Conservation (phyloP, 2,797 vertebrate genomes). For the Cuculus canorus region DNA sequence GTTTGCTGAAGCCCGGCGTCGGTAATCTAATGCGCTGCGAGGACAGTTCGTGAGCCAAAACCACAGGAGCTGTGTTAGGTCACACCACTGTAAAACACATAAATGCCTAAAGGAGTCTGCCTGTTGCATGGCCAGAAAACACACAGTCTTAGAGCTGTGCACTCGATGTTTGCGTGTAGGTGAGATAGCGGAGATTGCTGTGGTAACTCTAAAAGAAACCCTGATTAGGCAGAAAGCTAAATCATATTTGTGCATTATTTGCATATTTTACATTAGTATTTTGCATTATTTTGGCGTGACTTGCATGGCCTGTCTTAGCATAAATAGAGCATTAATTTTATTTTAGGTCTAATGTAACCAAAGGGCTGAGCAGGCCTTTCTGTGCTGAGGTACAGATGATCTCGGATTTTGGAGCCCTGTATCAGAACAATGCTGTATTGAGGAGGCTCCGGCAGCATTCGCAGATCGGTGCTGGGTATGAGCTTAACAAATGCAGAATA, state of each 20-base stretch:
- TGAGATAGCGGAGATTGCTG: not conserved
- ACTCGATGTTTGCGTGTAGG: rapidly evolving
- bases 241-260: not conserved
- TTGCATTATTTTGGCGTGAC: not conserved
- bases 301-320: not conserved
- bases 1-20: not conserved
- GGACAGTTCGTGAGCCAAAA: not conserved
- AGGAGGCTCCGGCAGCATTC: not conserved
- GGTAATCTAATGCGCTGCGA: not conserved
- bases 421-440: conserved; percentile 46
- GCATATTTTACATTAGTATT: not conserved
- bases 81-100: not conserved
- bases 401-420: not conserved
- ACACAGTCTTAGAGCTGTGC: not conserved
- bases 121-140: not conserved
- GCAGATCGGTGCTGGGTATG: not conserved
- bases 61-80: not conserved
- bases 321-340: not conserved
- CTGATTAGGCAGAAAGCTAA: not conserved
- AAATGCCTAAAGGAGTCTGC: not conserved
- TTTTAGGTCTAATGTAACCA: not conserved
- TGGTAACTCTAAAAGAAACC: not conserved
- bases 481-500: conserved; percentile 23
- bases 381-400: not conserved
- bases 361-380: not conserved